Conservation (phyloP, 2,113 vertebrate species). For the Hyperopisus bebe region DNA sequence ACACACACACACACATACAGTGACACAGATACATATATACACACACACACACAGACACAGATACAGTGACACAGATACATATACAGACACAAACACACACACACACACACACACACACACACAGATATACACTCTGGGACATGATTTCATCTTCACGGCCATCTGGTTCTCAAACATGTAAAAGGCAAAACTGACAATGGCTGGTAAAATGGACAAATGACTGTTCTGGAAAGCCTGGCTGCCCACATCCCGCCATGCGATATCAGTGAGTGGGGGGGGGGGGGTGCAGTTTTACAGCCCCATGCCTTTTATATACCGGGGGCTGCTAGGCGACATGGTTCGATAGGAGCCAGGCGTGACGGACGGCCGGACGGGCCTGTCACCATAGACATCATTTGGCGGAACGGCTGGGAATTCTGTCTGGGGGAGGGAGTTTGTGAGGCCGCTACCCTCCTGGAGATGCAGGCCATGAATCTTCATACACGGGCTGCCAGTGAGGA, state of each 20-base stretch:
- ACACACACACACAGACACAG: not conserved
- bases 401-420: not conserved
- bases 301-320: conserved; percentile 36
- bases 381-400: not conserved
- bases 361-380: not conserved
- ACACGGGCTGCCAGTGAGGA: not conserved
- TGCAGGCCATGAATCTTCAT: not conserved
- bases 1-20: not conserved
- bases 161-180: conserved; percentile 5
- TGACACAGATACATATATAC: not conserved
- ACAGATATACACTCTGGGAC: not conserved
- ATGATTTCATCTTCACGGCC: conserved; percentile 13
- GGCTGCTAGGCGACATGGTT: conserved; percentile 43
- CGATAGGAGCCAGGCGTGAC: conserved; percentile 14
- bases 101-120: not conserved
- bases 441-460: not conserved
- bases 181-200: conserved; percentile 3
- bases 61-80: too few species aligned
- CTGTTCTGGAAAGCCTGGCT: conserved; percentile 1
- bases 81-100: not conserved
- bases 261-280: conserved; percentile 38
- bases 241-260: not conserved
- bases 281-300: conserved; percentile 41
- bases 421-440: not conserved
- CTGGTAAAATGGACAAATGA: conserved; percentile 1